A percentile compares a stretch with the other conserved stretches of the same genome.
These are phyloP conservation scores for Zaprionus ghesquierei DNA, from an alignment of 1,140 invertebrate genomes.

Conservation along the genomic window DNA sequence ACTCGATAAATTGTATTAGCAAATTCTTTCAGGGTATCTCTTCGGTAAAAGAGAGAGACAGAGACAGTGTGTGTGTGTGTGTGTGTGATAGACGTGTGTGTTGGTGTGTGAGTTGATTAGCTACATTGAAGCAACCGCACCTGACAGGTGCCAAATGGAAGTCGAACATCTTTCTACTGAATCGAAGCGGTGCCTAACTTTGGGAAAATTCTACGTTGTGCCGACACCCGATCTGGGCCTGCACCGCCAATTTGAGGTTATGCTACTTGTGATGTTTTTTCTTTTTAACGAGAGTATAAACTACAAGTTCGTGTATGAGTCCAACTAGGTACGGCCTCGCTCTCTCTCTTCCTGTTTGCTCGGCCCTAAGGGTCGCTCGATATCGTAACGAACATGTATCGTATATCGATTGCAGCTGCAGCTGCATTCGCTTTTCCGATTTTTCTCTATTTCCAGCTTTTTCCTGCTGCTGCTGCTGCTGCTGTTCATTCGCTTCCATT, in stretches of 20 bases:
- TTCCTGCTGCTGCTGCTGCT: neutral
- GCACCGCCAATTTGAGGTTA: neutral
- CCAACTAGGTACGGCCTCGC: neutral
- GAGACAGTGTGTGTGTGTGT: neutral
- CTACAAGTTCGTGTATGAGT: neutral
- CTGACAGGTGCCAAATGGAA: slow-evolving; percentile 45
- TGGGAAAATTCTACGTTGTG: slow-evolving; percentile 16
- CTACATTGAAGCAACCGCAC: slow-evolving; percentile 43
- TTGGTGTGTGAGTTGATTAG: slow-evolving; percentile 10
- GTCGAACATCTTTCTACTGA: slow-evolving; percentile 24
- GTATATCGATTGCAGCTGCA: slow-evolving; percentile 1
- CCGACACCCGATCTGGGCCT: slow-evolving; percentile 3
- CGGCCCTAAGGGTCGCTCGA: neutral
- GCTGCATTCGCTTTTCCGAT: slow-evolving; percentile 3
- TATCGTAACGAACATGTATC: neutral
- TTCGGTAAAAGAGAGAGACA: neutral
- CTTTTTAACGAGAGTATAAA: neutral
- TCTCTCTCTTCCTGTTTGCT: neutral
- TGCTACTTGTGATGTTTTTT: neutral
- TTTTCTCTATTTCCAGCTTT: slow-evolving; percentile 21
- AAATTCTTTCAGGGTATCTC: slow-evolving; percentile 22
- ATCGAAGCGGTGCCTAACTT: slow-evolving; percentile 45
- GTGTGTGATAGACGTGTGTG: slow-evolving; percentile 6
- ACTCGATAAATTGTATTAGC: slow-evolving; percentile 21
- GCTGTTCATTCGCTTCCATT: neutral